These are phyloP conservation scores for Numenius phaeopus DNA, from an alignment of 2,797 vertebrate species.

Conservation along the genomic window DNA sequence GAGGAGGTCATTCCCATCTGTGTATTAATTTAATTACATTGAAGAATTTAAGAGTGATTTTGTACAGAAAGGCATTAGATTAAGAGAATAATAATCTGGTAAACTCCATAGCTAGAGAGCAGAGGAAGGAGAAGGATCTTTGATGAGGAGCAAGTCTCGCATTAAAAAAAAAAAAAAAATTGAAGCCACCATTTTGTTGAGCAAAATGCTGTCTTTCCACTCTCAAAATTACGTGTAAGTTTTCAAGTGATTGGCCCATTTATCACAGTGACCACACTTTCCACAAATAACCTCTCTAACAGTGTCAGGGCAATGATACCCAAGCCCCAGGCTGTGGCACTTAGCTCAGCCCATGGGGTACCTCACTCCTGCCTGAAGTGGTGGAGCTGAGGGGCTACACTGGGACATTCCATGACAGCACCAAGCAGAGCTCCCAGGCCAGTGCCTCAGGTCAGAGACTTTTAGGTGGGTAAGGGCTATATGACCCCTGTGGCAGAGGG, in stretches of 20 bases:
- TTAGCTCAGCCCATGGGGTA: not conserved
- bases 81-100: not conserved
- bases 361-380: not conserved
- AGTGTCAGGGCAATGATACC: accelerated
- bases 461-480: not conserved
- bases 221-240: not conserved
- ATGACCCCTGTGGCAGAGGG: not conserved
- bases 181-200: not conserved
- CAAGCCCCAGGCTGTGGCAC: accelerated
- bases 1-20: not conserved
- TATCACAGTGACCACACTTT: not conserved
- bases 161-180: not conserved
- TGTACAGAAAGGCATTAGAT: not conserved
- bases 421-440: not conserved
- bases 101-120: not conserved
- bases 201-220: not conserved
- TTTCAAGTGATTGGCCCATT: not conserved
- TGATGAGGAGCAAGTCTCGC: not conserved
- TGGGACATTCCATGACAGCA: accelerated
- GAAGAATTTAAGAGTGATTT: constrained; percentile 6
- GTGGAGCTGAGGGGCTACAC: not conserved
- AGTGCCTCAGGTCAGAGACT: not conserved
- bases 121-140: not conserved
- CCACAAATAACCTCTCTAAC: not conserved
- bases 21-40: not conserved